Evolutionary conservation across 2,888 invertebrate genomes (phyloP), one percentile per base, ranked within the genome.

Genomic region (Slavum lentiscoides): DNA sequence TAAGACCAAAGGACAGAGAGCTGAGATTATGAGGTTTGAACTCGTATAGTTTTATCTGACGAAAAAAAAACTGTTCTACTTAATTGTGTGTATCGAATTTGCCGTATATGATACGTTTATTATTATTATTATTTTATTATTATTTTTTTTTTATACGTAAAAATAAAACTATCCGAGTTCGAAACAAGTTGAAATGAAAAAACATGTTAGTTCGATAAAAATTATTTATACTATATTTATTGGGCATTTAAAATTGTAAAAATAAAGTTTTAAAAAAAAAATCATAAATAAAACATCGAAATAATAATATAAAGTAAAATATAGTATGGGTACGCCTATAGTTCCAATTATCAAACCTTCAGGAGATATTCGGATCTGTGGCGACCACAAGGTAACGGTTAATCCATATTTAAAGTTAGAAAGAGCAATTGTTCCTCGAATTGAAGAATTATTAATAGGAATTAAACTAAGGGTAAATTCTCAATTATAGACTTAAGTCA

Each of bases 141-240:
- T 43, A 17, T 23, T 3, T 53, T 68, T 23, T 66, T 49, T 49
- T 43, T 67, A 49, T n/a, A 21, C n/a, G 49, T 76, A 15, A 49
- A 30, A 49, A 80, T 80, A 70, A 80, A 72, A 80, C 70, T 80
- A 80, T 80, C 19, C 58, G 77, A 80, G 80, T 39, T 72, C 70
- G 30, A 64, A 80, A 70, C 39, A 70, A 70, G 72, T 55, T 23
- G 59, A 80, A 80, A 80, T 80, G 72, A 72, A 49, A 70, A 80
- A 72, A 72, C 80, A 72, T 80, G 80, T 70, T 80, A 80, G 70
- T 80, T 80, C n/a, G 64, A 80, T 80, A 69, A 80, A 76, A 80
- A 80, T 39, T 58, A 58, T 58, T 64, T 80, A 72, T 72, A 80
- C 80, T 80, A 80, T 80, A 80, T 80, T 80, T 80, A 80, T 80